Conservation (phyloP, 2,113 vertebrate genomes). For the Misgurnus anguillicaudatus region DNA sequence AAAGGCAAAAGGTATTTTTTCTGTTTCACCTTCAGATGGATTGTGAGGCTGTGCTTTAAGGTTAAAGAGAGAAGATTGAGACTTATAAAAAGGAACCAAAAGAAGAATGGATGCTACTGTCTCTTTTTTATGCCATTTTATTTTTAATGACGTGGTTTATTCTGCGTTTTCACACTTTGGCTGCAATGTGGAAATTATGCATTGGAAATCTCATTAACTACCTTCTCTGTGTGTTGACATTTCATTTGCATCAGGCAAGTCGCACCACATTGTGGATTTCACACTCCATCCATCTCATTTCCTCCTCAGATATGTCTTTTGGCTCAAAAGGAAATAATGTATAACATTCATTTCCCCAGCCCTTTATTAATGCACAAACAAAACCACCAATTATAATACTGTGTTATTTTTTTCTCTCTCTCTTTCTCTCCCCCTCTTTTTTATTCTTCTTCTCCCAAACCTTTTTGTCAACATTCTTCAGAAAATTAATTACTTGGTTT, state of each 20-base stretch:
- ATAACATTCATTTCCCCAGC: slow-evolving; percentile 44
- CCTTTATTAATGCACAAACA: slow-evolving; percentile 49
- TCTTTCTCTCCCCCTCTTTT: neutral
- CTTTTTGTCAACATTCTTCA: neutral
- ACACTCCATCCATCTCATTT: slow-evolving; percentile 55
- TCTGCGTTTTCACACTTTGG: slow-evolving; percentile 51
- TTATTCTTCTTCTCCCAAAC: neutral
- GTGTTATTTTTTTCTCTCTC: neutral
- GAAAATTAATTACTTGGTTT: slow-evolving; percentile 13
- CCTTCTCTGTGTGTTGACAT: slow-evolving; percentile 56
- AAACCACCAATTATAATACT: slow-evolving; percentile 26
- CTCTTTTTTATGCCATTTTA: slow-evolving; percentile 30
- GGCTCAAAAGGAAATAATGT: slow-evolving; percentile 45
- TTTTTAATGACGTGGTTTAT: slow-evolving; percentile 49
- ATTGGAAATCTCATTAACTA: slow-evolving; percentile 58
- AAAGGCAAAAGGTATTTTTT: neutral
- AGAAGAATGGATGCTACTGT: neutral
- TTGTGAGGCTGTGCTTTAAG: neutral
- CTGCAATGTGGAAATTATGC: slow-evolving; percentile 54
- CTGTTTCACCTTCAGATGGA: slow-evolving; percentile 13
- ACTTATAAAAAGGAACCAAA: neutral
- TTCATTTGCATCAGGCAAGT: slow-evolving; percentile 59
- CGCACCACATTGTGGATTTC: slow-evolving; percentile 50
- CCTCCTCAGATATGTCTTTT: slow-evolving; percentile 35
- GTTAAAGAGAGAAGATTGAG: slow-evolving; percentile 2